Percentiles rank a stretch among this genome's conserved stretches.
phyloP scores from a whole-genome alignment of 2,888 invertebrate species.

The Pachliopta kotzebuea region DNA sequence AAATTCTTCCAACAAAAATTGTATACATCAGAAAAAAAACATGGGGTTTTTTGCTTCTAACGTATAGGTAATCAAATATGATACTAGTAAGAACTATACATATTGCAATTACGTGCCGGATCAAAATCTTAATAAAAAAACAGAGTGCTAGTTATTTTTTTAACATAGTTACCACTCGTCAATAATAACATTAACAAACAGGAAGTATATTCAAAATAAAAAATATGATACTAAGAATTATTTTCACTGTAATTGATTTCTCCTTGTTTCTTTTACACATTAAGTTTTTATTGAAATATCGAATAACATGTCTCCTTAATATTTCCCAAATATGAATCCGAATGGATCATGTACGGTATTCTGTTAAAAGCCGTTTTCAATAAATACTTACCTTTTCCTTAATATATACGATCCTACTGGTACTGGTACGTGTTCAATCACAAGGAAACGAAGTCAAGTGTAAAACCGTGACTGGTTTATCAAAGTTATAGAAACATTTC shows the following conservation, averaged over 20 bases:
- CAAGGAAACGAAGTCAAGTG: conserved; percentile 16
- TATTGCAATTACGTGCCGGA: too few species aligned
- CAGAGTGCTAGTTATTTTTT: too few species aligned
- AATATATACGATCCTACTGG: conserved; percentile 1
- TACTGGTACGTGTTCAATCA: conserved; percentile 5
- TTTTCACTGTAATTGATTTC: background rate
- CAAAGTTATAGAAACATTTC: background rate
- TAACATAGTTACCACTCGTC: too few species aligned
- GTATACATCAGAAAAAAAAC: too few species aligned
- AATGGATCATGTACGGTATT: background rate
- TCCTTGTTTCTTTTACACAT: background rate
- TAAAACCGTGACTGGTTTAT: background rate
- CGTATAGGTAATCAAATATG: too few species aligned
- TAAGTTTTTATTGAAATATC: background rate
- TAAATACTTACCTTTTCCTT: background rate
- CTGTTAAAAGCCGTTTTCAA: background rate
- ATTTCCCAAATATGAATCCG: background rate
- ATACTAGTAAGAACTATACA: too few species aligned
- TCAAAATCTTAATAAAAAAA: too few species aligned
- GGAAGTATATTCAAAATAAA: too few species aligned
- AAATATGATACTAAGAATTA: too few species aligned
- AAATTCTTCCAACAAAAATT: too few species aligned
- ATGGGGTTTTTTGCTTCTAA: too few species aligned
- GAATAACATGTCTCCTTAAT: background rate
- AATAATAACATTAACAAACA: too few species aligned